Evolutionary conservation across 2,113 vertebrate genomes (phyloP), one percentile per base, ranked within the genome.

Genomic region (Ochotona curzoniae): DNA sequence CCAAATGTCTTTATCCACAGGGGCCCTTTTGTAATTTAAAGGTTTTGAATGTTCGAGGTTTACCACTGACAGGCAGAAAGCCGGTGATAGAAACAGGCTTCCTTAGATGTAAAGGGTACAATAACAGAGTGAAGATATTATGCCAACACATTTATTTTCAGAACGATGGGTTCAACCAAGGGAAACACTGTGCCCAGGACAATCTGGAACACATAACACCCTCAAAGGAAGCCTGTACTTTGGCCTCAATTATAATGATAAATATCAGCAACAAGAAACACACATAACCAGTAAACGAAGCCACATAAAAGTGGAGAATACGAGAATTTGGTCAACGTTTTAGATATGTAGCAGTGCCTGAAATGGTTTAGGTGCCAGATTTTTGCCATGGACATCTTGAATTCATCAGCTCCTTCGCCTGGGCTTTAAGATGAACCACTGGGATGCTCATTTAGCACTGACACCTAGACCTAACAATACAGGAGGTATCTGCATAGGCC

Each of bases 221-320:
- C 96, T 96, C 94, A 96, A 85, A 96, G 64, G 63, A 96, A 95
- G 92, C 94, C 96, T 96, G 90, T 95, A 95, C 73, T 97, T 93
- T 91, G 82, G 87, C 81, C 90, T 95, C 94, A 95, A 94, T 95
- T 95, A 95, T 35, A 63, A 85, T n/a, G 94, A 96, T 93, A 96
- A 96, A 93, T 95, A 96, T 95, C 96, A 95, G 94, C 87, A 94
- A 80, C 30, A 70, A 95, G 93, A 96, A 92, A 91, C 94, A 93
- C 74, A 91, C 87, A n/a, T 10, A 71, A 76, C 87, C 87, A 95
- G 91, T 91, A 32, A 89, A 84, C 61, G 38, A 47, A 3, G 26
- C 93, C 94, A 95, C 95, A 95, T 94, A 21, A 95, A 95, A 93
- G 93, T 2, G 78, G 87, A 83, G 78, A 47, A 67, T 86, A 85